phyloP scores from a whole-genome alignment of 2,888 invertebrate species.

The Synanthedon myopaeformis region DNA sequence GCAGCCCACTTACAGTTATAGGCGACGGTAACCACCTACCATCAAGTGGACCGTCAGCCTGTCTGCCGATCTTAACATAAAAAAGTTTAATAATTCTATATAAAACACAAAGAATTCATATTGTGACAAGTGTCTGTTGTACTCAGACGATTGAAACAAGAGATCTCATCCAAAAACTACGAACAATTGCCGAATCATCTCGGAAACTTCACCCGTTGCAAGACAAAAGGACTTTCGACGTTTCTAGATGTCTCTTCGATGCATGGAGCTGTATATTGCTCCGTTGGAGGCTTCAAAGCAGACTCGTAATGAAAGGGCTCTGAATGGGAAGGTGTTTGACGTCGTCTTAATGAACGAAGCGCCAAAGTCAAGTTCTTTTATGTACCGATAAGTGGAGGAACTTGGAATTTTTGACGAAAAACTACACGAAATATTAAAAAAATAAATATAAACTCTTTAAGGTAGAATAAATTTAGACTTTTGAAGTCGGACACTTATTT shows the following conservation, averaged over 20 bases:
- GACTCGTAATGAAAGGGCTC: background rate
- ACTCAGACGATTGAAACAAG: no score
- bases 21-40: no score
- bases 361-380: background rate
- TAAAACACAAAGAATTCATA: no score
- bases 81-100: no score
- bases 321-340: background rate
- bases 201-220: background rate
- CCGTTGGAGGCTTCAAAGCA: background rate
- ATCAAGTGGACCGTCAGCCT: no score
- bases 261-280: background rate
- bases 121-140: no score
- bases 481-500: background rate
- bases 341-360: background rate
- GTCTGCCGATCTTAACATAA: no score
- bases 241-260: background rate
- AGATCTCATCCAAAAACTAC: background rate
- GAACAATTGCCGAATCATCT: background rate
- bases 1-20: no score
- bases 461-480: background rate
- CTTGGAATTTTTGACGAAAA: no score
- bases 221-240: background rate
- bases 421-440: no score
- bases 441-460: background rate
- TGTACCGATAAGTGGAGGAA: background rate